Evolutionary conservation across 2,113 vertebrate species (phyloP).

Genomic region (Dipodomys stephensi): DNA sequence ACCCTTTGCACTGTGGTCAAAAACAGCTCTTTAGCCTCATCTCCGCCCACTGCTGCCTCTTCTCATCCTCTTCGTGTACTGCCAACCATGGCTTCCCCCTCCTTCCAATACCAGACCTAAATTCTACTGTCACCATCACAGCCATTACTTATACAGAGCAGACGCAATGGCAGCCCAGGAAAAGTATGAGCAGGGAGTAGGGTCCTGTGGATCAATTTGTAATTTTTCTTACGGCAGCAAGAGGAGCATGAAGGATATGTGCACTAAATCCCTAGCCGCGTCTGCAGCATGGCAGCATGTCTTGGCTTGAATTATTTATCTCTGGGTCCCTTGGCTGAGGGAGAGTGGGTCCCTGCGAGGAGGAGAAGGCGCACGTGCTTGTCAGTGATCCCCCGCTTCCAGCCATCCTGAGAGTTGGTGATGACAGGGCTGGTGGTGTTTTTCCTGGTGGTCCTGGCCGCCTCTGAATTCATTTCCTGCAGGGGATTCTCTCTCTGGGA

Average conservation of each 20-base stretch:
- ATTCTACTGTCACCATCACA: constrained; percentile 45
- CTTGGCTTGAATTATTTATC: constrained; percentile 83
- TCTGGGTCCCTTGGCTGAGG: constrained; percentile 43
- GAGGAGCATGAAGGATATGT: constrained; percentile 68
- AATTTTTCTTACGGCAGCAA: constrained; percentile 80
- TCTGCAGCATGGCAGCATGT: constrained; percentile 38
- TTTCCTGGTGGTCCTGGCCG: background rate
- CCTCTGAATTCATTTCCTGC: background rate
- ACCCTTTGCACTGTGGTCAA: background rate
- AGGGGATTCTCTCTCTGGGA: background rate
- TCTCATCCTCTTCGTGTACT: background rate
- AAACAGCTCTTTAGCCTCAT: background rate
- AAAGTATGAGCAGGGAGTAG: constrained; percentile 65
- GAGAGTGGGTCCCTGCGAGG: background rate
- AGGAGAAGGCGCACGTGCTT: accelerated
- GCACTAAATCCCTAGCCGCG: constrained; percentile 73
- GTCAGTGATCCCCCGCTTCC: background rate
- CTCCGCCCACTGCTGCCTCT: background rate
- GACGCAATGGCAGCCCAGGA: constrained; percentile 17
- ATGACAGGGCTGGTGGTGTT: background rate
- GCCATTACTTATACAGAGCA: constrained; percentile 51
- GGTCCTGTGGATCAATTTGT: constrained; percentile 74
- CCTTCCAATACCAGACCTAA: background rate
- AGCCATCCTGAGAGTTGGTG: background rate
- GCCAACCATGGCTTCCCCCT: background rate